These are phyloP conservation scores for Gambusia holbrooki DNA, from an alignment of 2,113 vertebrate species.

Conservation along the genomic window DNA sequence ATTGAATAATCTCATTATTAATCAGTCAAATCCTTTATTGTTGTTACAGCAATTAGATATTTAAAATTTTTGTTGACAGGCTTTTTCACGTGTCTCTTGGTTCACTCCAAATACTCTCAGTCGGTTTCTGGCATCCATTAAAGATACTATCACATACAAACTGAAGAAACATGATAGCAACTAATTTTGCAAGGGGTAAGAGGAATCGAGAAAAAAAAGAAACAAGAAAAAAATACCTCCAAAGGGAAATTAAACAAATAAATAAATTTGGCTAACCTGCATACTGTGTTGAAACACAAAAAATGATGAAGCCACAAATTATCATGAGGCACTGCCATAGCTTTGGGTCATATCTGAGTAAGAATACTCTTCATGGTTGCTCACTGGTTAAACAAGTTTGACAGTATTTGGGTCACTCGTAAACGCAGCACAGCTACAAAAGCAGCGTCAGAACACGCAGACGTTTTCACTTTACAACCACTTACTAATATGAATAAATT, in stretches of 20 bases:
- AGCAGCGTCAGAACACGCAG: neutral
- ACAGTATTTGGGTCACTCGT: neutral
- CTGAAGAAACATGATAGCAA: no score
- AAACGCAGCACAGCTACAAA: neutral
- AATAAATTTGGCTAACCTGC: neutral
- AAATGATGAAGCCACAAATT: neutral
- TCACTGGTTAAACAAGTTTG: no score
- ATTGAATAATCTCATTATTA: neutral
- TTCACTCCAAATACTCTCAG: neutral
- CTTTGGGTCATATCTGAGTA: no score
- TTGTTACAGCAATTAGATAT: neutral
- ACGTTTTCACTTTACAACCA: neutral
- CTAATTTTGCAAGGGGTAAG: no score
- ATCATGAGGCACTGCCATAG: neutral
- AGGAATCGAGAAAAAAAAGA: no score
- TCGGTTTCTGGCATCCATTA: neutral
- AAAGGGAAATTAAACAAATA: no score
- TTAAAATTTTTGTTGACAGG: neutral
- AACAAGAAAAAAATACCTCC: no score
- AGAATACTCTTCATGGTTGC: no score
- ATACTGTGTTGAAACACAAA: neutral
- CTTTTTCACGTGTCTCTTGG: no score
- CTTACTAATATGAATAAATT: neutral
- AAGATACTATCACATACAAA: no score
- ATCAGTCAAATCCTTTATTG: neutral